Percentiles rank a stretch among this genome's conserved stretches.
These are phyloP conservation scores for Dromiciops gliroides DNA, from an alignment of 2,113 vertebrate genomes.

Conservation along the genomic window DNA sequence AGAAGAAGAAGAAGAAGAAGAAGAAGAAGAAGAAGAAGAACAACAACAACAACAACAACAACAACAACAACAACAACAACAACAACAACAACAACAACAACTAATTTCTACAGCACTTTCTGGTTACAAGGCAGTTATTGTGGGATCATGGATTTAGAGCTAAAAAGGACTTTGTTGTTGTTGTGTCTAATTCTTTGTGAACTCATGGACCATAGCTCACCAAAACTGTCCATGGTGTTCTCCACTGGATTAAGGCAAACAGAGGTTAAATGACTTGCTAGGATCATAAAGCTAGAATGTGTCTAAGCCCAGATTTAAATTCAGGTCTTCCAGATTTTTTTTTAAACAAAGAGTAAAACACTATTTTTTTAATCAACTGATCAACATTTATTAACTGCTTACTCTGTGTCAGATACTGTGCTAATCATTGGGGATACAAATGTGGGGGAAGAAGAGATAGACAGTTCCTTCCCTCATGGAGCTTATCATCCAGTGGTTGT, in stretches of 20 bases:
- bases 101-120: background rate
- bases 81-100: background rate
- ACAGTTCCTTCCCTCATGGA: background rate
- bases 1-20: too few species aligned
- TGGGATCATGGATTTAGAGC: background rate
- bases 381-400: background rate
- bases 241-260: background rate
- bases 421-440: background rate
- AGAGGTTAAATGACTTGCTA: background rate
- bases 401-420: background rate
- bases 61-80: too few species aligned
- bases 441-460: background rate
- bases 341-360: background rate
- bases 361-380: background rate
- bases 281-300: background rate
- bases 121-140: background rate
- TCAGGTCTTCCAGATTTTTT: background rate
- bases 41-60: too few species aligned
- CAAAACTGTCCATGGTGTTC: background rate
- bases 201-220: background rate
- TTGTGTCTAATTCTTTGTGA: background rate
- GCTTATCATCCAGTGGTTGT: background rate
- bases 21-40: too few species aligned
- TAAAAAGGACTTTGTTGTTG: background rate
- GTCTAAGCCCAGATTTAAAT: background rate